These are phyloP conservation scores for Columbina picui DNA, from an alignment of 2,113 vertebrate genomes.

Conservation along the genomic window DNA sequence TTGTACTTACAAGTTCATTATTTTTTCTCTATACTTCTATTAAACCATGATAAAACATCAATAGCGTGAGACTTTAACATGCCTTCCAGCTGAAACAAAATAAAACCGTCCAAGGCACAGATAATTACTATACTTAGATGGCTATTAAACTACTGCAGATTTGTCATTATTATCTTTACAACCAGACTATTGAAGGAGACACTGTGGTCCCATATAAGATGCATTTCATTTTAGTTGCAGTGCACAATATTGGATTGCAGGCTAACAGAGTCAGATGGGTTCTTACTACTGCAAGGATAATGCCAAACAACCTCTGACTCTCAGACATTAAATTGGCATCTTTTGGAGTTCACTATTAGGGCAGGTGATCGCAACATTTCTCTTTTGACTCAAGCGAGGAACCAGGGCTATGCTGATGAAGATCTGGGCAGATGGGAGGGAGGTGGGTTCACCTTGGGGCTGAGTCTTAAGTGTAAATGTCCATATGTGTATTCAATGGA, in stretches of 20 bases:
- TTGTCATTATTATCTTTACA: background rate
- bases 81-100: background rate
- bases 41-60: background rate
- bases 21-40: background rate
- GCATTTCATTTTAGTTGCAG: background rate
- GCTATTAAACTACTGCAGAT: background rate
- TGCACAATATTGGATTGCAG: background rate
- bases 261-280: fast-evolving
- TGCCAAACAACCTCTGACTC: background rate
- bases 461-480: background rate
- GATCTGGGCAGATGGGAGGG: background rate
- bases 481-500: background rate
- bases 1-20: background rate
- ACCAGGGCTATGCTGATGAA: background rate
- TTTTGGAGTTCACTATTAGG: background rate
- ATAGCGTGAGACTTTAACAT: background rate
- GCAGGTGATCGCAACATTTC: background rate
- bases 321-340: background rate
- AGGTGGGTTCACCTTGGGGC: background rate
- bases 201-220: background rate
- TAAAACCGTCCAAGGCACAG: background rate
- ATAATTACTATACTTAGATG: background rate
- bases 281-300: fast-evolving
- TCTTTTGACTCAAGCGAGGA: background rate
- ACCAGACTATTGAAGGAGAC: background rate